Evolutionary conservation across 1,140 invertebrate species (phyloP).

Genomic region (Geopemphigus sp.): DNA sequence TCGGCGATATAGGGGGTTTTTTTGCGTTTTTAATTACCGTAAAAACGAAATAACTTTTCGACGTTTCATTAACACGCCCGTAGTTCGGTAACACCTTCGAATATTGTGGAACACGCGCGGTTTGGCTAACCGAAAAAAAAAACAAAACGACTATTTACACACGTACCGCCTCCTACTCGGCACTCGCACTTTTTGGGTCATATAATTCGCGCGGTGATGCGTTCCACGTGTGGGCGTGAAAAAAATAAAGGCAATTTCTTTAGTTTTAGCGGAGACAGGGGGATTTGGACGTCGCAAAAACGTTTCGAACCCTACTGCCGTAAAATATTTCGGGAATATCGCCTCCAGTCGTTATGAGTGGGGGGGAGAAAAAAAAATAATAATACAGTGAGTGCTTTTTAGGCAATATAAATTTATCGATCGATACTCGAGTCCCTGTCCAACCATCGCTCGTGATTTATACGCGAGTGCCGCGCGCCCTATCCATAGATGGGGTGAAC

Average conservation of each 20-base stretch:
- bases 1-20: too few relatives aligned
- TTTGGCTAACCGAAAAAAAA: background rate
- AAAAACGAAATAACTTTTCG: too few relatives aligned
- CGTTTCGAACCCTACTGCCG: background rate
- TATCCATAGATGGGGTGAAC: background rate
- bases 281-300: background rate
- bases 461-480: background rate
- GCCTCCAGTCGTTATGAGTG: background rate
- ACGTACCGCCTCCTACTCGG: too few relatives aligned
- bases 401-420: background rate
- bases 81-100: too few relatives aligned
- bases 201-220: too few relatives aligned
- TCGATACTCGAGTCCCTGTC: background rate
- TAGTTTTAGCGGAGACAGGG: too few relatives aligned
- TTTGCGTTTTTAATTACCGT: too few relatives aligned
- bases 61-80: too few relatives aligned
- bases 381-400: conserved; percentile 15
- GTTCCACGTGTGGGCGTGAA: too few relatives aligned
- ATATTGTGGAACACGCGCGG: too few relatives aligned
- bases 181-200: too few relatives aligned
- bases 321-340: background rate
- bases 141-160: background rate
- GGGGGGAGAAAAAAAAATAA: conserved; percentile 2
- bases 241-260: too few relatives aligned
- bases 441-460: background rate